phyloP scores from a whole-genome alignment of 2,888 invertebrate species.

The Strigamia crassipes region DNA sequence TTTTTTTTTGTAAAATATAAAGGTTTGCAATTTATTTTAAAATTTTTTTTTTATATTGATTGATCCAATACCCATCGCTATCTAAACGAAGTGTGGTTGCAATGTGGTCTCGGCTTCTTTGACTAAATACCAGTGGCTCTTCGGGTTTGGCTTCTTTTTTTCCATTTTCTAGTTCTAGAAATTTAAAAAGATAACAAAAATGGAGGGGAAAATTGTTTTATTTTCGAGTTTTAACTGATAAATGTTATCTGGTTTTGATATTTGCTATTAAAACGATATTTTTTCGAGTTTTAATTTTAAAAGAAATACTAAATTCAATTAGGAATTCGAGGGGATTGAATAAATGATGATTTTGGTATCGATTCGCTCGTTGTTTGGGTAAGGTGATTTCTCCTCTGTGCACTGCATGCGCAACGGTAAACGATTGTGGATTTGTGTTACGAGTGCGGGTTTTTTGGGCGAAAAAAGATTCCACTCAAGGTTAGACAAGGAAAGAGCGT shows the following conservation, averaged over 20 bases:
- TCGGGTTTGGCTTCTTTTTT: constrained; percentile 14
- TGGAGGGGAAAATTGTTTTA: too few relatives aligned
- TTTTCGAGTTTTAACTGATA: not conserved
- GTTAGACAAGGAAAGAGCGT: constrained; percentile 12
- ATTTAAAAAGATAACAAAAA: not conserved
- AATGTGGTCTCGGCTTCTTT: constrained; percentile 47
- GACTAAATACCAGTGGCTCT: constrained; percentile 10
- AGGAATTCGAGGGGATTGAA: not conserved
- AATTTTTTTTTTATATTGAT: not conserved
- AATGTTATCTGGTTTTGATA: not conserved
- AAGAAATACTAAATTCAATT: not conserved
- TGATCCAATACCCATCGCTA: constrained; percentile 13
- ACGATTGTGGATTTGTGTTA: not conserved
- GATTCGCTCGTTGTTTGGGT: not conserved
- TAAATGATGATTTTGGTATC: not conserved
- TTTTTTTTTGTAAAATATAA: too few relatives aligned
- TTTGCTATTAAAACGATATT: not conserved
- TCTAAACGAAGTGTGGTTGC: constrained; percentile 36
- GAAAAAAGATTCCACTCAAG: not conserved
- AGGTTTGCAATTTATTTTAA: too few relatives aligned
- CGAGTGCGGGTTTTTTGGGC: not conserved
- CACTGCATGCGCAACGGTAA: not conserved
- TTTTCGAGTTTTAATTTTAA: not conserved
- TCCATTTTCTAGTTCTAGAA: not conserved
- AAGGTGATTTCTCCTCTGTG: not conserved